Base-by-base conservation (phyloP, 2,797 vertebrate genomes). In the Siniperca obscura region DNA sequence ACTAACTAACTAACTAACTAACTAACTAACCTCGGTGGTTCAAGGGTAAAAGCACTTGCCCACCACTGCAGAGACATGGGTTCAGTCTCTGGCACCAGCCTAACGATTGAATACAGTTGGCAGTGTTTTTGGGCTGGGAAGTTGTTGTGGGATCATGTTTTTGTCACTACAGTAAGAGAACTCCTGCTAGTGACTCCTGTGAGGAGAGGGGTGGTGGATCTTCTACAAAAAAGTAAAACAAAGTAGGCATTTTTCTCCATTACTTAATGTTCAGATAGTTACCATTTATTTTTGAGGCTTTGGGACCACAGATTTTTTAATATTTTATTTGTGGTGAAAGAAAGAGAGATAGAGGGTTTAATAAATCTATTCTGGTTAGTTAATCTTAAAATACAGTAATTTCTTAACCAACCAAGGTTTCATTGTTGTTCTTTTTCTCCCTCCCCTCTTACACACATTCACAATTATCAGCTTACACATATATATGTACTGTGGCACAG, bases 331-430 rank as follows among this genome's bases (percentile, higher is more conserved):
- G 61, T 1, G 1, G 38, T 71, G 22, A 67, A 36, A 64, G 27
- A 30, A 79, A 55, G 74, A 57, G 16, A 55, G 52, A 61, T 13
- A 9, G 3, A 69, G 40, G 66, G 38, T 17, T 65, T 46, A 82
- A 75, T 55, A 40, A 25, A 71, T 73, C 42, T 42, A 25, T 44
- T 53, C 38, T 62, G 16, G 14, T n/a, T 61, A 44, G 19, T 64
- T 70, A 36, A 52, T 78, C 69, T 70, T 56, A 55, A 82, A 67
- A 78, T 17, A 53, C 34, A 57, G 46, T n/a, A 27, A 56, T 67
- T 71, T 78, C 21, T 59, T 16, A 62, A 73, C 14, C 34, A 69
- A 55, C 50, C 2, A n/a, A 59, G 4, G 14, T 80, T 9, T 77
- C 46, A 70, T 38, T 60, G 4, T 21, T 36, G 34, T 70, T 59